Evolutionary conservation across 1,140 invertebrate genomes (phyloP), one percentile per base, ranked within the genome.

Genomic region (Scylla paramamosain): DNA sequence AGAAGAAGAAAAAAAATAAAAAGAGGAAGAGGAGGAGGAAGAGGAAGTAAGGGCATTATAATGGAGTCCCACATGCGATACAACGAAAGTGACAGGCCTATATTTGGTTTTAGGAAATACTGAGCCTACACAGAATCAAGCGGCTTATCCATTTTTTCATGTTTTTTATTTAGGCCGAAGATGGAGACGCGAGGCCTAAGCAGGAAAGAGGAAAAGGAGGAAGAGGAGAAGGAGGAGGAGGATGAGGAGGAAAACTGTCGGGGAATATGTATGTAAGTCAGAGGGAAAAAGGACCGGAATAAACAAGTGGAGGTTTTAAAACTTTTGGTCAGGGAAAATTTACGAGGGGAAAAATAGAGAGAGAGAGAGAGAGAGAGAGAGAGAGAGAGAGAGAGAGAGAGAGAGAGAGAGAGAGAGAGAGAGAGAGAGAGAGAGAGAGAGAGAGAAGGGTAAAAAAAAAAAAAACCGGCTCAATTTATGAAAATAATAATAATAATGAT

Each of bases 341-440:
- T 46, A 31, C 6, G 48, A 31, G 67, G 52, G 32, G 31, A 12
- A 32, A 83, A n/a, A 83, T 48, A 25, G 87, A 89, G 90, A 92
- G 48, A 59, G 48, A 59, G n/a, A 29, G 32, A 31, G 52, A 92
- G 91, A 32, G 39, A 59, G 32, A 32, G 59, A 28, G 59, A 59
- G 25, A 59, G 90, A 52, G 90, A 77, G 48, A 67, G 48, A 91
- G 59, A 52, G 90, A 77, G 32, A 92, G 48, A 77, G 90, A 92
- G 25, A 77, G 31, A 39, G n/a, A 92, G 90, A 92, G 39, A 29
- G 48, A 52, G 89, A 46, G 46, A 16, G 14, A 45, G 48, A 29
- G 48, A 90, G 31, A 46, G n/a, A 67, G 25, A 77, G 45, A 91
- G 48, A 46, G 46, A 91, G 46, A n/a, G 25, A 48, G n/a, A 31